A percentile compares a stretch with the other conserved stretches of the same genome.
These are phyloP conservation scores for Andrena camellia DNA, from an alignment of 2,888 invertebrate species.

Conservation along the genomic window DNA sequence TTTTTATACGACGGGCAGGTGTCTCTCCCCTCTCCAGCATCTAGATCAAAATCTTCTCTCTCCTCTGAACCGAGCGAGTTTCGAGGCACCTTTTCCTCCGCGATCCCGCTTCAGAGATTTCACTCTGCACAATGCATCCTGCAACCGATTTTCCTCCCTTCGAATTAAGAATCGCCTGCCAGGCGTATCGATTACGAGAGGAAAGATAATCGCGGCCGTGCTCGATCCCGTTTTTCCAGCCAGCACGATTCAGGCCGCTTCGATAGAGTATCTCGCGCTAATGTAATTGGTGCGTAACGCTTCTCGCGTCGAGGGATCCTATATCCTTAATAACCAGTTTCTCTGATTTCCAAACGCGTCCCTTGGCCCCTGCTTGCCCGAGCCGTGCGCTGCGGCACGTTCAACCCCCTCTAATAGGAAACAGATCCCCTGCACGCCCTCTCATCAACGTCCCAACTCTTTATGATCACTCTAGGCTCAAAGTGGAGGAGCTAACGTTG, in stretches of 20 bases:
- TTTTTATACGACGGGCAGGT: slow-evolving; percentile 56
- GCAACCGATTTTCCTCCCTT: neutral
- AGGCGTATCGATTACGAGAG: neutral
- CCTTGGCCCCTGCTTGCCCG: neutral
- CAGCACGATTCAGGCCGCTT: slow-evolving; percentile 39
- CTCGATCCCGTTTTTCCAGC: slow-evolving; percentile 22
- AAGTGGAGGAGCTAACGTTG: neutral
- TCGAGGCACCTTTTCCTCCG: neutral
- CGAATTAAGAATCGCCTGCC: no score
- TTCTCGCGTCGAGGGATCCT: slow-evolving; percentile 53
- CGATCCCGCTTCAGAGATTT: slow-evolving; percentile 4
- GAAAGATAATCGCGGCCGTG: neutral
- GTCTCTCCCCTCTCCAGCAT: slow-evolving; percentile 37
- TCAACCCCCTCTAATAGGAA: slow-evolving; percentile 13
- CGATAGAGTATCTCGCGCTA: slow-evolving; percentile 33
- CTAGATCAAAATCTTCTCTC: slow-evolving; percentile 52
- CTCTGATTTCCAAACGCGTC: slow-evolving; percentile 49
- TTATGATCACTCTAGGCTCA: neutral
- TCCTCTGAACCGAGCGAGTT: neutral
- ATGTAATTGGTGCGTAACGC: slow-evolving; percentile 66
- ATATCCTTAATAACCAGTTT: slow-evolving; percentile 56
- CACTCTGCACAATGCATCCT: neutral
- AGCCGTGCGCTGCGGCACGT: slow-evolving; percentile 11
- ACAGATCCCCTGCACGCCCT: slow-evolving; percentile 6
- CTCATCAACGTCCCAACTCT: neutral